Evolutionary conservation across 2,797 vertebrate genomes (phyloP).

Genomic region (Hippocampus kuda): DNA sequence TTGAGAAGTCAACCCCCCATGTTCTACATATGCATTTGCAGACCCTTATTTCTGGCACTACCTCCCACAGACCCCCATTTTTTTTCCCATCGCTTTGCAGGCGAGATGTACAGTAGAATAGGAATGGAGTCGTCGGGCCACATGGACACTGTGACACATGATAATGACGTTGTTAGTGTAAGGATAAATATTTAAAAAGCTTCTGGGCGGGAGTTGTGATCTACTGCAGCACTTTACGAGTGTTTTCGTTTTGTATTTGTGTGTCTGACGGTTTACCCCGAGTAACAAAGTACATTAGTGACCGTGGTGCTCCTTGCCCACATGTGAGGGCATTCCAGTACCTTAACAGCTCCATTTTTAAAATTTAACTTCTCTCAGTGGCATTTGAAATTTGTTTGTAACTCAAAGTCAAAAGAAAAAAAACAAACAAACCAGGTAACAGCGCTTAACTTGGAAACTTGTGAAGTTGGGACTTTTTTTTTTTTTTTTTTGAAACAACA

Average conservation of each 20-base stretch:
- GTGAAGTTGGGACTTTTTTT: no score
- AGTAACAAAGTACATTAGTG: neutral
- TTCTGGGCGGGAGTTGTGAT: neutral
- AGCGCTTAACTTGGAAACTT: no score
- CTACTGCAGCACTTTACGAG: neutral
- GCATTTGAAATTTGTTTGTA: no score
- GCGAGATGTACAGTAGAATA: slow-evolving; percentile 25
- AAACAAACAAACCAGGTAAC: no score
- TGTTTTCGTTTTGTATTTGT: neutral
- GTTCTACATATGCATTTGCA: slow-evolving; percentile 52
- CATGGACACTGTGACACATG: neutral
- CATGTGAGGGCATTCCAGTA: no score
- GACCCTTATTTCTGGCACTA: slow-evolving; percentile 39
- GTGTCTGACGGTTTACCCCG: neutral
- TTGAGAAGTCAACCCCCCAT: slow-evolving; percentile 49
- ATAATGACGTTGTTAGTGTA: neutral
- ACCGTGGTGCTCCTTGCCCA: no score
- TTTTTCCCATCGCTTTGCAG: neutral
- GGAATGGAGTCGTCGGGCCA: neutral
- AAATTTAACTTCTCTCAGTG: no score
- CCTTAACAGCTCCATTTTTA: no score
- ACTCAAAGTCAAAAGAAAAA: no score
- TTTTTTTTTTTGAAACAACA: no score
- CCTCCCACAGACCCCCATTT: slow-evolving; percentile 25
- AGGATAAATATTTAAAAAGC: no score